phyloP scores from a whole-genome alignment of 2,797 vertebrate species.

The Alcedo quadribrachys region DNA sequence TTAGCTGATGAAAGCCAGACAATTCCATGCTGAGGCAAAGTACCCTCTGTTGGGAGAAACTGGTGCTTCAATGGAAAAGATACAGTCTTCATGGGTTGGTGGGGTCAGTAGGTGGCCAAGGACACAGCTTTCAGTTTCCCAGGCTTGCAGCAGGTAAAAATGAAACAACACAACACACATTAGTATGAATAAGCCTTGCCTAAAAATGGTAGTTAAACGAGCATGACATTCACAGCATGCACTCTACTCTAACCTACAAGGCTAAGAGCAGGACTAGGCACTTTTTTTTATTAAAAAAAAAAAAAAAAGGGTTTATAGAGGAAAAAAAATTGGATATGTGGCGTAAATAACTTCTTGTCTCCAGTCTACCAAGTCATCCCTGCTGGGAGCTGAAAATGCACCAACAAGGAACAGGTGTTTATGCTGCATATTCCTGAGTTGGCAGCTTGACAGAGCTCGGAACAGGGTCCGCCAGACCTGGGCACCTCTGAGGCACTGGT shows the following conservation, averaged over 20 bases:
- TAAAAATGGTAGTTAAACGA: slow-evolving; percentile 13
- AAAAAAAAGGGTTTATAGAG: background rate
- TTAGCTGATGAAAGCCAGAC: slow-evolving; percentile 19
- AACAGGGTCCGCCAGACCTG: background rate
- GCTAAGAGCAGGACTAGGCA: slow-evolving; percentile 45
- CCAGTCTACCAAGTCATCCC: background rate
- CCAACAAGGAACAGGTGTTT: background rate
- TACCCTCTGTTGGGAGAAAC: background rate
- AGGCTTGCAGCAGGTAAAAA: background rate
- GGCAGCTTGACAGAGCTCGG: background rate
- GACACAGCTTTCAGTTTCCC: background rate
- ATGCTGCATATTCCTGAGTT: slow-evolving; percentile 5
- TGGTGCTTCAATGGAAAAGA: background rate
- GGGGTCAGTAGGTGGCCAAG: background rate
- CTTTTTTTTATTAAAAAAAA: background rate
- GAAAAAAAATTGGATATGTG: background rate
- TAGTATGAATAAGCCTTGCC: background rate
- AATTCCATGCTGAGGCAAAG: background rate
- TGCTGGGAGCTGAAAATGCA: background rate
- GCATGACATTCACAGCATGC: background rate
- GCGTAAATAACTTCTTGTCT: background rate
- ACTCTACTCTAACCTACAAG: slow-evolving; percentile 7
- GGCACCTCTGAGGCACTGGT: background rate
- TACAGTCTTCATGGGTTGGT: accelerated
- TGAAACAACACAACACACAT: background rate